Conservation (phyloP, 2,888 invertebrate species). For the Drosophila acutilabella region DNA sequence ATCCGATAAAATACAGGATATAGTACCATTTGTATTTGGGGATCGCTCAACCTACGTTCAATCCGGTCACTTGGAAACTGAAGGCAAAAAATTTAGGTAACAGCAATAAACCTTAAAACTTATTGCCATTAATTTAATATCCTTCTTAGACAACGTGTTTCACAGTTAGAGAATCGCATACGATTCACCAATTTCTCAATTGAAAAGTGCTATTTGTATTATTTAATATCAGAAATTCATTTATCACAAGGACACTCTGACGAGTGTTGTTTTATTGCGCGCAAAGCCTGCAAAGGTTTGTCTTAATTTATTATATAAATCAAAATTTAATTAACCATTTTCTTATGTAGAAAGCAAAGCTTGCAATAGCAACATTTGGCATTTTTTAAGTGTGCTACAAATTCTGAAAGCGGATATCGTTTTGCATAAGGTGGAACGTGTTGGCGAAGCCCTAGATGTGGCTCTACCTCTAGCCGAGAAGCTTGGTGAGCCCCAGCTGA, state of each 20-base stretch:
- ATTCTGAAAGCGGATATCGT: slow-evolving; percentile 75
- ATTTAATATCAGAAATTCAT: slow-evolving; percentile 74
- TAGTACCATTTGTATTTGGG: slow-evolving; percentile 76
- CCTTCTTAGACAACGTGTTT: slow-evolving; percentile 59
- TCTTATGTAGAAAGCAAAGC: slow-evolving; percentile 33
- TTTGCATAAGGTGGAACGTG: slow-evolving; percentile 77
- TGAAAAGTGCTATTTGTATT: slow-evolving; percentile 77
- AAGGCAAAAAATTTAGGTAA: slow-evolving; percentile 35
- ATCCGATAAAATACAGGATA: slow-evolving; percentile 69
- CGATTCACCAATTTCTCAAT: slow-evolving; percentile 76
- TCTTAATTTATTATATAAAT: neutral
- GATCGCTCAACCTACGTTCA: slow-evolving; percentile 79
- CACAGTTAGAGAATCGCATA: slow-evolving; percentile 75
- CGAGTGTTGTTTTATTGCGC: slow-evolving; percentile 75
- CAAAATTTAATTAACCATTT: neutral
- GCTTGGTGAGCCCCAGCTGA: slow-evolving; percentile 10
- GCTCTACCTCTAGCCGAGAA: slow-evolving; percentile 33
- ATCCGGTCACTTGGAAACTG: slow-evolving; percentile 52
- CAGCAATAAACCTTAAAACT: neutral
- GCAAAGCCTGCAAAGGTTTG: slow-evolving; percentile 66
- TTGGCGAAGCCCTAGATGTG: slow-evolving; percentile 57
- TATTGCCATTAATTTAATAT: neutral
- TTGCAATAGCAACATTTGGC: slow-evolving; percentile 75
- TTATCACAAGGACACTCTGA: slow-evolving; percentile 73
- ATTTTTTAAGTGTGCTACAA: slow-evolving; percentile 66